Conservation (phyloP, 2,888 invertebrate genomes). For the Cactoblastis cactorum region DNA sequence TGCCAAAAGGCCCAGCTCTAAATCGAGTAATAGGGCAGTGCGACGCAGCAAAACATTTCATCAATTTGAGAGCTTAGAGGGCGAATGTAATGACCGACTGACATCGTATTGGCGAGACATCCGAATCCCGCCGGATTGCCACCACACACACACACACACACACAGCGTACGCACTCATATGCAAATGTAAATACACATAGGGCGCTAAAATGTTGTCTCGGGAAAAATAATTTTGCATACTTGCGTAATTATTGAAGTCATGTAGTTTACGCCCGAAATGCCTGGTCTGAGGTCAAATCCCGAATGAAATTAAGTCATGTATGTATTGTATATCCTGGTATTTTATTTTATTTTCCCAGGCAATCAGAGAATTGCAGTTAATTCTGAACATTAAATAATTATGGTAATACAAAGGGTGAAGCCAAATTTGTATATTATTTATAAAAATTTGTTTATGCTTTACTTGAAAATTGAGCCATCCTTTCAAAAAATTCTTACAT, state of each 20-base stretch:
- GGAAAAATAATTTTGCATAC: not conserved
- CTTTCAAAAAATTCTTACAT: too few relatives aligned
- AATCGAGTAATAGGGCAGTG: slow-evolving; percentile 17
- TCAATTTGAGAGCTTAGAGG: slow-evolving; percentile 15
- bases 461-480: too few relatives aligned
- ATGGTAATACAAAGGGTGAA: too few relatives aligned
- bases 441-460: too few relatives aligned
- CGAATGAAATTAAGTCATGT: too few relatives aligned
- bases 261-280: too few relatives aligned
- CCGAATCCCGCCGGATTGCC: slow-evolving; percentile 18
- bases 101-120: slow-evolving; percentile 29
- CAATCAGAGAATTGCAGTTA: too few relatives aligned
- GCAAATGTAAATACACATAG: slow-evolving; percentile 13
- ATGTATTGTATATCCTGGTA: too few relatives aligned
- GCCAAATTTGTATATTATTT: too few relatives aligned
- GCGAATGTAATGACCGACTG: slow-evolving; percentile 29
- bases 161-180: slow-evolving; percentile 24
- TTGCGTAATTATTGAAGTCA: not conserved
- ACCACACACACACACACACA: slow-evolving; percentile 23
- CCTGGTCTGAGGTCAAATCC: too few relatives aligned
- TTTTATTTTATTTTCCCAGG: too few relatives aligned
- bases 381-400: too few relatives aligned
- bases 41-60: slow-evolving; percentile 15
- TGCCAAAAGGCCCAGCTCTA: not conserved
- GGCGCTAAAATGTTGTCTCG: slow-evolving; percentile 27